Conservation (phyloP, 92 coral and sea anemone species). For the Umimayanthus kanabou region DNA sequence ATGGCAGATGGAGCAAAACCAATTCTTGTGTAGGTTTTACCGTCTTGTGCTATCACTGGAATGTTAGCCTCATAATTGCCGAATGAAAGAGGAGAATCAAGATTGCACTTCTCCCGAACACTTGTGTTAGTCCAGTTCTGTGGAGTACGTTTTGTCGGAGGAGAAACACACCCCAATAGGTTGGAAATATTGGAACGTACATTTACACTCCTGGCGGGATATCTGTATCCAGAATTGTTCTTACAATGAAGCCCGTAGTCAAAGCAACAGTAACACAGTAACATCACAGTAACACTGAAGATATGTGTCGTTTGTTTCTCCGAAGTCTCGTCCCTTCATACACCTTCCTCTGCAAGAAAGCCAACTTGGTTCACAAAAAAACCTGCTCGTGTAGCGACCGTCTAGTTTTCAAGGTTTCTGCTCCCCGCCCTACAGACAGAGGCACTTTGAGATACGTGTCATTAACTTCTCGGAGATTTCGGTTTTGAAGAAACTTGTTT, state of each 20-base stretch:
- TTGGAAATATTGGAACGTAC: not conserved
- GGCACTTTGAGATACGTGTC: no score
- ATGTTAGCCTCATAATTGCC: not conserved
- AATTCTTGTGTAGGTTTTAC: not conserved
- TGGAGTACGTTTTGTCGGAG: not conserved
- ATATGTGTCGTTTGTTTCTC: not conserved
- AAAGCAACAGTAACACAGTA: no score
- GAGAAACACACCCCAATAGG: not conserved
- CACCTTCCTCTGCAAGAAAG: constrained; percentile 1
- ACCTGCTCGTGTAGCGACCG: not conserved
- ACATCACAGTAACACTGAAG: constrained; percentile 4
- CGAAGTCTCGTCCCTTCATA: not conserved
- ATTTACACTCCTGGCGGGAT: not conserved
- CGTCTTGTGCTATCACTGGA: not conserved
- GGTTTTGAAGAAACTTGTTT: no score
- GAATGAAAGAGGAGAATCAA: not conserved
- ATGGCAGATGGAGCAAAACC: not conserved
- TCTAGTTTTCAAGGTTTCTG: no score
- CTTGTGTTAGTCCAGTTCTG: not conserved
- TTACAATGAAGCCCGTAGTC: not conserved
- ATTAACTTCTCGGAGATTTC: no score
- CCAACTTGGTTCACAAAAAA: not conserved
- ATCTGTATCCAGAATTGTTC: not conserved
- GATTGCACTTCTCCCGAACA: not conserved
- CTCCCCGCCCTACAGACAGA: no score